Base-by-base conservation (phyloP, 2,888 invertebrate genomes). In the Aleiodes leptofemur region DNA sequence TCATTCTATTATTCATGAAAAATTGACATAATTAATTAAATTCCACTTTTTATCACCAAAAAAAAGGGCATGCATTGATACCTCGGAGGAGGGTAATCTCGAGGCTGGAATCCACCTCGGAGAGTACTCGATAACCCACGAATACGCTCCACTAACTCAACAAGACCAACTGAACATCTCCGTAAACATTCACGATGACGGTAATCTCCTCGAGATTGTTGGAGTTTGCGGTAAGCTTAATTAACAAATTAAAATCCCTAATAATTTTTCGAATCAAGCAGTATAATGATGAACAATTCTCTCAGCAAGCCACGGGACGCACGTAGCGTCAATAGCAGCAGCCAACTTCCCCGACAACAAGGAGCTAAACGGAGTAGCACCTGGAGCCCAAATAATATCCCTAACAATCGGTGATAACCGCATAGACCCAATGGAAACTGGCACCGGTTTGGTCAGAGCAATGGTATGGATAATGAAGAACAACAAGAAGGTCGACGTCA, bases 371-470 rank as follows among this genome's bases (percentile, higher is more conserved):
- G 99, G 99, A 2, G 93, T 98, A 0, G 98, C 99, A 0, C 99
- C 99, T 0, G 99, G 98, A 48, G 98, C 99, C 2, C 96, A 97
- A 90, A 93, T 99, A 72, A 93, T 99, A 51, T 97, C 98, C 0
- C 91, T 99, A 66, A 96, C 96, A 43, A 97, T 99, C 78, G 96
- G 98, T n/a, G 98, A 99, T 91, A 94, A 94, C 69, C 92, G 99
- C 4, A 91, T 99, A 13, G 96, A 95, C 1, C 94, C 97, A 2
- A 99, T 98, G 98, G 99, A 99, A 91, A 99, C 99, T 0, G 98
- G 98, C 14, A 95, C 97, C 0, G 96, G 97, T 0, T 89, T 99
- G 5, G 95, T 97, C 1, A 91, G 99, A 78, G 98, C 98, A 8
- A 98, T 98, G 91, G 95, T 96, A 82, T 94, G 95, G 89, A 92